These are phyloP conservation scores for Thamnaconus septentrionalis DNA, from an alignment of 2,113 vertebrate genomes.

Conservation along the genomic window DNA sequence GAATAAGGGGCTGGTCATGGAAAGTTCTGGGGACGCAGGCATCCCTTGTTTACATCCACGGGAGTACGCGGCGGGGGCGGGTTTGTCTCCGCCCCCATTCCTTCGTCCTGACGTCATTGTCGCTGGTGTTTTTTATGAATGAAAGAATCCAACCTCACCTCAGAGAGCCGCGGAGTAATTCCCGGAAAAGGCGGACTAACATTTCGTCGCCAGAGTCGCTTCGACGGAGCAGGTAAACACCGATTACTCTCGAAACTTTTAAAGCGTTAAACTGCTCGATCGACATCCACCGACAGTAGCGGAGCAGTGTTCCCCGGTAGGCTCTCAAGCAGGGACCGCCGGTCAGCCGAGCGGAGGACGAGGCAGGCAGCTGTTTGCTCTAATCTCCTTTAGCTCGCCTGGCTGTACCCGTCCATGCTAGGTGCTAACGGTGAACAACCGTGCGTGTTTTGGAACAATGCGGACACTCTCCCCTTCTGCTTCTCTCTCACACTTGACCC, in stretches of 20 bases:
- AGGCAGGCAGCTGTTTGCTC: conserved; percentile 61
- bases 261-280: background rate
- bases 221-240: conserved; percentile 62
- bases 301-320: background rate
- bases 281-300: background rate
- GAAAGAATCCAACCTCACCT: conserved; percentile 76
- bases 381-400: conserved; percentile 66
- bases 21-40: conserved; percentile 63
- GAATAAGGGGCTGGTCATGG: conserved; percentile 38
- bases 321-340: background rate
- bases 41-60: conserved; percentile 77
- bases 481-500: background rate
- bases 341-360: conserved; percentile 43
- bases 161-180: conserved; percentile 78
- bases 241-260: conserved; percentile 1
- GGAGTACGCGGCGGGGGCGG: conserved; percentile 69
- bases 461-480: conserved; percentile 1
- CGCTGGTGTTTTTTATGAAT: conserved; percentile 83
- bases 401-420: conserved; percentile 61
- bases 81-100: conserved; percentile 76
- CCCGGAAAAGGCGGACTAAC: conserved; percentile 83
- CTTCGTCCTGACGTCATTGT: conserved; percentile 77
- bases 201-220: conserved; percentile 71
- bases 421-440: conserved; percentile 59
- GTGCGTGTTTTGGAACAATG: conserved; percentile 43